Conservation (phyloP, 2,797 vertebrate species). For the Sebastes itinus region DNA sequence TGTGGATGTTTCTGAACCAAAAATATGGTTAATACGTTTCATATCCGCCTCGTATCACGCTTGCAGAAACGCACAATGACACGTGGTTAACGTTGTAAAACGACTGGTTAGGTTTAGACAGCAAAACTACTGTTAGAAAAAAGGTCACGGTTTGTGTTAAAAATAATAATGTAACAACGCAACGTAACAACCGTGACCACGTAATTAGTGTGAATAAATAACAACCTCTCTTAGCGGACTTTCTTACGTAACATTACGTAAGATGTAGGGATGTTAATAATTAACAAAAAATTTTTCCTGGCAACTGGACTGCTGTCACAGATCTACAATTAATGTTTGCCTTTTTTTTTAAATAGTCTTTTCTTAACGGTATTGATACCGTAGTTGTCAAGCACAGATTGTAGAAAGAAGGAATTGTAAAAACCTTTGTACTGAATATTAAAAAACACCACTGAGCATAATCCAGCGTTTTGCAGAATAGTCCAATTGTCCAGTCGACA, state of each 20-base stretch:
- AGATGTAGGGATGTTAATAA: too few species aligned
- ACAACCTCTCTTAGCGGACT: not conserved
- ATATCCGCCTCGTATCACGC: not conserved
- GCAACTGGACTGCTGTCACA: not conserved
- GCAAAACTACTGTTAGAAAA: not conserved
- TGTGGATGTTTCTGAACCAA: too few species aligned
- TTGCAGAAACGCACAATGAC: not conserved
- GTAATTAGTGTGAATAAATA: not conserved
- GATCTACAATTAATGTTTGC: not conserved
- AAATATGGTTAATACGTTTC: too few species aligned
- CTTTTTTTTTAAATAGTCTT: not conserved
- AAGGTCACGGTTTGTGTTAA: not conserved
- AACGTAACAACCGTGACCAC: not conserved
- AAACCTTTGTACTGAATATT: not conserved
- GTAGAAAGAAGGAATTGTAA: not conserved
- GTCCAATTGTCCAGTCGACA: not conserved
- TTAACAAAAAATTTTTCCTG: too few species aligned
- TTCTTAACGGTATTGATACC: too few species aligned
- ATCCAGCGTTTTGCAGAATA: not conserved
- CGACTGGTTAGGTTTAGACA: not conserved
- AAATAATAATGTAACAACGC: not conserved
- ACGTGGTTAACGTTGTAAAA: not conserved
- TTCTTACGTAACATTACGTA: not conserved
- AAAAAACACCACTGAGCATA: not conserved
- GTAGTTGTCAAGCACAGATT: not conserved